Evolutionary conservation across 1,140 invertebrate species (phyloP).

Genomic region (Drosophila pectinifera): DNA sequence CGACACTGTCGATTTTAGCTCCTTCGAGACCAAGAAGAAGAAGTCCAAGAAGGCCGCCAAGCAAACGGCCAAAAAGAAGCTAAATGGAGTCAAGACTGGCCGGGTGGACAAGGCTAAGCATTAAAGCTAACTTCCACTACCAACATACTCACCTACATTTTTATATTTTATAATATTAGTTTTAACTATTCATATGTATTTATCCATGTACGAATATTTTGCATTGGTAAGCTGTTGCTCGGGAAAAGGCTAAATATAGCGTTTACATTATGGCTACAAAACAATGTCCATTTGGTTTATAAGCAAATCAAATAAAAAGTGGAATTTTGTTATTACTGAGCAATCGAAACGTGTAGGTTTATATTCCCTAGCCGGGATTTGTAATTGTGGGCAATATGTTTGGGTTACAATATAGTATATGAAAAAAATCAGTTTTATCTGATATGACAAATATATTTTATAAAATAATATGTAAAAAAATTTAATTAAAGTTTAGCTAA

Average conservation of each 20-base stretch:
- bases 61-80: slow-evolving; percentile 34
- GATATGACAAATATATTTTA: too few species aligned
- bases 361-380: background rate
- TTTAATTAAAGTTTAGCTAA: too few species aligned
- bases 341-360: background rate
- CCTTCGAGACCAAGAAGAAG: slow-evolving; percentile 64
- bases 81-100: slow-evolving; percentile 58
- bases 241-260: background rate
- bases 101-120: slow-evolving; percentile 60
- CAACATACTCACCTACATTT: slow-evolving; percentile 5
- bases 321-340: background rate
- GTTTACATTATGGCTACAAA: background rate
- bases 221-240: background rate
- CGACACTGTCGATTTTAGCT: slow-evolving; percentile 63
- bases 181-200: slow-evolving; percentile 17
- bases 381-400: too few species aligned
- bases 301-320: slow-evolving; percentile 22
- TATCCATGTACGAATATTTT: slow-evolving; percentile 25
- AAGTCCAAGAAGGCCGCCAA: slow-evolving; percentile 45
- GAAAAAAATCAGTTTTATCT: too few species aligned
- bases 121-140: background rate
- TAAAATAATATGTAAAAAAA: too few species aligned
- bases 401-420: too few species aligned
- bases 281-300: background rate
- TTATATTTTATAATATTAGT: slow-evolving; percentile 2